Evolutionary conservation across 2,113 vertebrate species (phyloP), one percentile per base, ranked within the genome.

Genomic region (Laticauda colubrina): DNA sequence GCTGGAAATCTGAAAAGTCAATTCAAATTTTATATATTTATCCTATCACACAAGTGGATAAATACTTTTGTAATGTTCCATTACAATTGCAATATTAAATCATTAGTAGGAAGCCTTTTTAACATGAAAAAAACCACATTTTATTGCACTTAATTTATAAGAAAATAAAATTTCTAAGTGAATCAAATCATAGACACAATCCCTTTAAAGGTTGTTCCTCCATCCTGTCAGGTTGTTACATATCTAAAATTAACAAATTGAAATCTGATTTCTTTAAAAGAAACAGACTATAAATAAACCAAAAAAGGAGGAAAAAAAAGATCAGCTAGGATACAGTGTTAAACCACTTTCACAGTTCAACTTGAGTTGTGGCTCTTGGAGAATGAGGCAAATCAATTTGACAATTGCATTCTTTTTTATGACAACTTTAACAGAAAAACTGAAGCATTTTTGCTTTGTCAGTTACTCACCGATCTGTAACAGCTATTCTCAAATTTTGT

Each of bases 71-170:
- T 9, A 81, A 81, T 39, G 75, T 21, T 81, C 18, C 75, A 81
- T 81, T 81, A 18, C 34, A 81, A 88, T 45, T 89, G 14, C n/a
- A 89, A 39, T 14, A 92, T 86, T 87, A 97, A 98, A 97, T 97
- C 97, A 97, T 21, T 90, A 81, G 88, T 98, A 98, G 98, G 97
- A 97, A 97, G 97, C 97, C 98, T 97, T 97, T 97, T 97, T 99
- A 98, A 99, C 99, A 99, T 99, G 99, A 99, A 99, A 98, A 51
- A 87, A 99, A 99, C 98, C 99, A 99, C 99, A 99, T 99, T 99
- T 99, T 99, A 99, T 99, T 99, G 99, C 99, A 99, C 99, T 99
- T 99, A 99, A 99, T 99, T 99, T 99, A 99, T 99, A 99, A 99
- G 99, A 99, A 99, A 99, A 99, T 99, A 99, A 99, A 98, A 99